These are phyloP conservation scores for Chanos chanos DNA, from an alignment of 2,797 vertebrate species.

Conservation along the genomic window DNA sequence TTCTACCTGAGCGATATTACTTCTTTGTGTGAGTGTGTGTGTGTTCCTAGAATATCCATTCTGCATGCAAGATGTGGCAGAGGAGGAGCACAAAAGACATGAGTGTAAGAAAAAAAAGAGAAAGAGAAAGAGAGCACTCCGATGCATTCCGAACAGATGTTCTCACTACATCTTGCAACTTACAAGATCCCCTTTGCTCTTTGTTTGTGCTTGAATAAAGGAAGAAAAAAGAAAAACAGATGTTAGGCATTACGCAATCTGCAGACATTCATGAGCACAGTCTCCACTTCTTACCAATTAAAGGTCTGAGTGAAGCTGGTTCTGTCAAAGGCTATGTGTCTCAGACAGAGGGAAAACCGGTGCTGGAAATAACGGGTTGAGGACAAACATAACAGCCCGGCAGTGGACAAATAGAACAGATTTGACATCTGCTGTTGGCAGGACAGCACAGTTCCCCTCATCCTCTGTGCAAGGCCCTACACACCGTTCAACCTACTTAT, in stretches of 20 bases:
- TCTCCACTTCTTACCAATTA: slow-evolving; percentile 20
- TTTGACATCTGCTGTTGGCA: slow-evolving; percentile 23
- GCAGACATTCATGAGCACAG: not conserved
- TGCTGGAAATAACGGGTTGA: not conserved
- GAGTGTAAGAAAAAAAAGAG: not conserved
- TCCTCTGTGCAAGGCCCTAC: slow-evolving; percentile 8
- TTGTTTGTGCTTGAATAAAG: not conserved
- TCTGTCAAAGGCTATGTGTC: slow-evolving; percentile 21
- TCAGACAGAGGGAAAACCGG: slow-evolving; percentile 15
- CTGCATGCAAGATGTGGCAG: not conserved
- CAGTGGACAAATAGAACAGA: slow-evolving; percentile 7
- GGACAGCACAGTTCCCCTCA: slow-evolving; percentile 12
- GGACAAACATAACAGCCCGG: not conserved
- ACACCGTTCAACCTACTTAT: not conserved
- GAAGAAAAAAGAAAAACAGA: slow-evolving; percentile 19
- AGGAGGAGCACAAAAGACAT: not conserved
- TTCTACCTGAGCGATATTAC: no score
- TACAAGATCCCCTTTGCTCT: slow-evolving; percentile 19
- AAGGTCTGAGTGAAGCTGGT: slow-evolving; percentile 8
- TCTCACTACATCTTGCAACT: slow-evolving; percentile 30
- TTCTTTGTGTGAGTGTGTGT: no score
- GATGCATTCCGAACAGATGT: slow-evolving; percentile 24
- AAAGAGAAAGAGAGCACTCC: slow-evolving; percentile 5
- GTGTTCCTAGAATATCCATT: not conserved
- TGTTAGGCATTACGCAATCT: slow-evolving; percentile 34